These are phyloP conservation scores for Sciurus niger DNA, from an alignment of 2,113 vertebrate genomes.

Conservation along the genomic window DNA sequence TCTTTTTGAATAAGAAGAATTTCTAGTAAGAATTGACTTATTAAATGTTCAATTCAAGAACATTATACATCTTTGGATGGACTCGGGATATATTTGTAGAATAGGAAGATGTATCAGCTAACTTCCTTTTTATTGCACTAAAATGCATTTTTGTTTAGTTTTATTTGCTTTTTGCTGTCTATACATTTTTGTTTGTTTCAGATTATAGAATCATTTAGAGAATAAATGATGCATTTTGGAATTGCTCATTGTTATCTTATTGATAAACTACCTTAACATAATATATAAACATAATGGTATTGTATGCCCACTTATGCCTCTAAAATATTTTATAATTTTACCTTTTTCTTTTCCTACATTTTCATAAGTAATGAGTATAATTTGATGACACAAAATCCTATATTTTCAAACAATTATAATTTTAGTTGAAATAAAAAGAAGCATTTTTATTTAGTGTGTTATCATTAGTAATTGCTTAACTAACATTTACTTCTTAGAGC, in stretches of 20 bases:
- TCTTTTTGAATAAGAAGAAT: background rate
- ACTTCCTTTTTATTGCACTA: background rate
- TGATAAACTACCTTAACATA: background rate
- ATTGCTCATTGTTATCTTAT: constrained; percentile 34
- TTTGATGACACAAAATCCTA: background rate
- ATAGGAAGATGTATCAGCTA: background rate
- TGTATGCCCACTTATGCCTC: background rate
- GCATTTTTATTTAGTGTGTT: background rate
- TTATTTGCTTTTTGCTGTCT: background rate
- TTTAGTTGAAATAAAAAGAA: background rate
- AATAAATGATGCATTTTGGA: background rate
- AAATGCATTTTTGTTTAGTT: constrained; percentile 16
- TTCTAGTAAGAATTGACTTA: background rate
- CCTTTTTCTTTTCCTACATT: background rate
- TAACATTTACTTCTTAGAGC: background rate
- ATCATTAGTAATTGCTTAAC: background rate
- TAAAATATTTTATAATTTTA: background rate
- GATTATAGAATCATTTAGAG: background rate
- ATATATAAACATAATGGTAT: background rate
- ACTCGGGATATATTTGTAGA: background rate
- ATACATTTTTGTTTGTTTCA: constrained; percentile 6
- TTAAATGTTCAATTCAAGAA: background rate
- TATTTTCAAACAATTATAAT: background rate
- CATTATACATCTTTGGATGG: background rate
- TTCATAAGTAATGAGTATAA: background rate